These are phyloP conservation scores for Acrobasis repandana DNA, from an alignment of 2,888 invertebrate genomes.

Conservation along the genomic window DNA sequence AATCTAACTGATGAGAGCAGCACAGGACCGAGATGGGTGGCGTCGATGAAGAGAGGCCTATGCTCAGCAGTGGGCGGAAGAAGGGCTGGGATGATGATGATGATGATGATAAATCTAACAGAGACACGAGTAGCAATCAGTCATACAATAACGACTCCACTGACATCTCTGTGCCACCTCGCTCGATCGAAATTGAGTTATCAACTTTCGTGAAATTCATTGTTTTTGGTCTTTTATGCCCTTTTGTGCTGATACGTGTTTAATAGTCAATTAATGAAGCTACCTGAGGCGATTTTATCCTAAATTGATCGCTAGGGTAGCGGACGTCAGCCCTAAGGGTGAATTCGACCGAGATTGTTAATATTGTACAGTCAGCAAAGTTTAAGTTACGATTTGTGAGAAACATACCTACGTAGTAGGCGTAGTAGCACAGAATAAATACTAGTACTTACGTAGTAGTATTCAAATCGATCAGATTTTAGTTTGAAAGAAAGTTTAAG, in stretches of 20 bases:
- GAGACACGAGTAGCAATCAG: too few species aligned
- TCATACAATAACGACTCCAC: slow-evolving; percentile 39
- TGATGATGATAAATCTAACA: too few species aligned
- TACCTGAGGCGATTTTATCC: slow-evolving; percentile 72
- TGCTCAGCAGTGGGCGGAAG: too few species aligned
- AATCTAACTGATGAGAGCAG: too few species aligned
- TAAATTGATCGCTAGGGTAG: slow-evolving; percentile 58
- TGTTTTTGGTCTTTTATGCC: slow-evolving; percentile 70
- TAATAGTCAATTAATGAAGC: slow-evolving; percentile 80
- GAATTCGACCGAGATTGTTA: slow-evolving; percentile 35
- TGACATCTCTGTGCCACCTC: slow-evolving; percentile 39
- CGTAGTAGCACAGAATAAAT: too few species aligned
- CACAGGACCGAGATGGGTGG: too few species aligned
- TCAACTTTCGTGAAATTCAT: slow-evolving; percentile 81
- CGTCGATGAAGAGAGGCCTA: too few species aligned
- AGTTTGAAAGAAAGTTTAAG: too few species aligned
- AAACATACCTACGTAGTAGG: too few species aligned
- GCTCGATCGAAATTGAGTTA: slow-evolving; percentile 75
- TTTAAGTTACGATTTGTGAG: not conserved
- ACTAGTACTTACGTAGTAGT: too few species aligned
- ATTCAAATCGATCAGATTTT: too few species aligned
- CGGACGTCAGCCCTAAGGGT: slow-evolving; percentile 52
- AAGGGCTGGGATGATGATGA: too few species aligned
- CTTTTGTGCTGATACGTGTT: slow-evolving; percentile 77
- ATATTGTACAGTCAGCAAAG: slow-evolving; percentile 16